Percentiles rank a stretch among this genome's conserved stretches.
These are phyloP conservation scores for Pristionchus maxplancki DNA, from an alignment of 2,888 invertebrate genomes.

Conservation along the genomic window DNA sequence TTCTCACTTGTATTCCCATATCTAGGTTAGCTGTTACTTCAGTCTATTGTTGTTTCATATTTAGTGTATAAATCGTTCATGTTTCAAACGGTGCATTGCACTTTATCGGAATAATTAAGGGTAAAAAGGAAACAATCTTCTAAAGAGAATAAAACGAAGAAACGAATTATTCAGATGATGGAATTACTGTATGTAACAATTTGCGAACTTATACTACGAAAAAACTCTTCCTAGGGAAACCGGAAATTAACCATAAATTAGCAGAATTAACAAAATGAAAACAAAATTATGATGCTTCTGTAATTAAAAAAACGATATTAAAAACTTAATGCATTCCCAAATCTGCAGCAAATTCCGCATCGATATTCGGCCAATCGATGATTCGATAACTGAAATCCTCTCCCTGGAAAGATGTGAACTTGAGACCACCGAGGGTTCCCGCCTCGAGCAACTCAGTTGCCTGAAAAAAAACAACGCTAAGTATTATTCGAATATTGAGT, in stretches of 20 bases:
- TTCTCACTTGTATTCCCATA: not conserved
- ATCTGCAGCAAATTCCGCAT: not conserved
- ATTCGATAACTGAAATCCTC: not conserved
- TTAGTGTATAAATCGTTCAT: constrained; percentile 12
- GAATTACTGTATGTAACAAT: no score
- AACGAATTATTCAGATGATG: not conserved
- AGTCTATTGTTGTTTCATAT: constrained; percentile 24
- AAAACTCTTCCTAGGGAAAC: not conserved
- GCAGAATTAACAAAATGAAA: not conserved
- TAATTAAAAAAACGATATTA: not conserved
- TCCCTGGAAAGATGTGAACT: not conserved
- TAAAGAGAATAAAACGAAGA: no score
- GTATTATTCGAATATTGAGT: not conserved
- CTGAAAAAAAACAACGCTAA: not conserved
- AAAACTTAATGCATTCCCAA: not conserved
- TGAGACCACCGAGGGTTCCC: not conserved
- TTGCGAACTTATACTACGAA: not conserved
- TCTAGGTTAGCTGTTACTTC: constrained; percentile 29
- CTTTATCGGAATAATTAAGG: no score
- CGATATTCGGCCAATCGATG: not conserved
- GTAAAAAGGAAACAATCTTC: no score
- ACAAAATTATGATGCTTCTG: not conserved
- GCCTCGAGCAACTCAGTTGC: not conserved
- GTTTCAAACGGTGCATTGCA: not conserved
- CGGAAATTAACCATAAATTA: not conserved